Evolutionary conservation across 2,797 vertebrate genomes (phyloP).

Genomic region (Botia kubotai): DNA sequence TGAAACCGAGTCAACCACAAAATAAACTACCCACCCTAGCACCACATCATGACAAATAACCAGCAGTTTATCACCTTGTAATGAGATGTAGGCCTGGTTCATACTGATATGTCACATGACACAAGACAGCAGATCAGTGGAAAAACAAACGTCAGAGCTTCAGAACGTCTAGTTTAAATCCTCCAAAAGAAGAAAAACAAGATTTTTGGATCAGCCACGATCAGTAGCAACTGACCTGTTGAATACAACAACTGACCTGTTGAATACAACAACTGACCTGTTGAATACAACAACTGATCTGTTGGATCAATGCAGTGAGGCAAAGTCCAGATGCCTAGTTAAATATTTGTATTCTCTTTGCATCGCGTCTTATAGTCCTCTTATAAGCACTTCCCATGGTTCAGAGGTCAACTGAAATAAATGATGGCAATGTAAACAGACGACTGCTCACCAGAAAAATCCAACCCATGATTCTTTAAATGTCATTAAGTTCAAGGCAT

Average conservation of each 20-base stretch:
- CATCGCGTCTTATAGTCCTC: not conserved
- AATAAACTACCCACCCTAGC: not conserved
- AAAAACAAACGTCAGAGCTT: slow-evolving; percentile 45
- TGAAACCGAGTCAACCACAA: not conserved
- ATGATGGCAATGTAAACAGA: not conserved
- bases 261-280: slow-evolving; percentile 47
- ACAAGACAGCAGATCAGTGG: slow-evolving; percentile 46
- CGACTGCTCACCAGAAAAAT: too few relatives aligned
- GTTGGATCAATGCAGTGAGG: not conserved
- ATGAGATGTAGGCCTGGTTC: slow-evolving; percentile 27
- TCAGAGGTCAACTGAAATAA: not conserved
- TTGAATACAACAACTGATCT: slow-evolving; percentile 62
- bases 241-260: slow-evolving; percentile 60
- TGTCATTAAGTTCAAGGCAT: not conserved
- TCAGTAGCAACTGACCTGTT: slow-evolving; percentile 53
- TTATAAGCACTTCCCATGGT: not conserved
- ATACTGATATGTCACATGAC: slow-evolving; percentile 13
- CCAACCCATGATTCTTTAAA: too few relatives aligned
- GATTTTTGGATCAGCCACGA: slow-evolving; percentile 46
- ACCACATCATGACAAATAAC: slow-evolving; percentile 8
- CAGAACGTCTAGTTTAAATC: slow-evolving; percentile 50
- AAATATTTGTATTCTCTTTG: not conserved
- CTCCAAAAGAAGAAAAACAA: slow-evolving; percentile 39
- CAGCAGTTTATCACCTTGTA: not conserved
- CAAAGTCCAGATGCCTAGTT: slow-evolving; percentile 15